These are phyloP conservation scores for Dryococelus australis DNA, from an alignment of 2,888 invertebrate species.

Conservation along the genomic window DNA sequence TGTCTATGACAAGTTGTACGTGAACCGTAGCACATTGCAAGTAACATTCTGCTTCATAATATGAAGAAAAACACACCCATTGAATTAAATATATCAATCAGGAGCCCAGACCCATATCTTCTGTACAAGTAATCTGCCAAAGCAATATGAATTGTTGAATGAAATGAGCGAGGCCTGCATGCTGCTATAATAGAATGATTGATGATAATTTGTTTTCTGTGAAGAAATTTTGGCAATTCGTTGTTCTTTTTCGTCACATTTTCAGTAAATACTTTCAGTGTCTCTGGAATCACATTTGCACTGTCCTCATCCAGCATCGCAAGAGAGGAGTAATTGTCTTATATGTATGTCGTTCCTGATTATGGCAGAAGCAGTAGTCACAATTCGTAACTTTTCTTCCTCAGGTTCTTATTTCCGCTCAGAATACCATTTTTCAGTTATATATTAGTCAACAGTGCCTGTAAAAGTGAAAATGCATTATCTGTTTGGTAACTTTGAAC, in stretches of 20 bases:
- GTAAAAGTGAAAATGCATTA: slow-evolving; percentile 13
- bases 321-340: no score
- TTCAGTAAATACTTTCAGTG: neutral
- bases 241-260: slow-evolving; percentile 12
- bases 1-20: neutral
- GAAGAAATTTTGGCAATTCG: neutral
- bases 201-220: neutral
- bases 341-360: no score
- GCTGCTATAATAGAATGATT: neutral
- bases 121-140: neutral
- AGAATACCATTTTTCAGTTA: slow-evolving; percentile 20
- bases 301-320: no score
- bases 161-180: neutral
- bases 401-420: neutral
- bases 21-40: neutral
- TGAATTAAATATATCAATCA: neutral
- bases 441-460: slow-evolving; percentile 12
- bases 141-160: neutral
- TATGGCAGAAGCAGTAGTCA: neutral
- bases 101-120: neutral
- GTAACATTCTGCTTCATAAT: neutral
- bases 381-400: slow-evolving; percentile 1
- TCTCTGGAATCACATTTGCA: neutral
- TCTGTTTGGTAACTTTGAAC: neutral
- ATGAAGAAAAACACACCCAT: neutral